phyloP scores from a whole-genome alignment of 2,113 vertebrate genomes.

The Vulpes ferrilata region DNA sequence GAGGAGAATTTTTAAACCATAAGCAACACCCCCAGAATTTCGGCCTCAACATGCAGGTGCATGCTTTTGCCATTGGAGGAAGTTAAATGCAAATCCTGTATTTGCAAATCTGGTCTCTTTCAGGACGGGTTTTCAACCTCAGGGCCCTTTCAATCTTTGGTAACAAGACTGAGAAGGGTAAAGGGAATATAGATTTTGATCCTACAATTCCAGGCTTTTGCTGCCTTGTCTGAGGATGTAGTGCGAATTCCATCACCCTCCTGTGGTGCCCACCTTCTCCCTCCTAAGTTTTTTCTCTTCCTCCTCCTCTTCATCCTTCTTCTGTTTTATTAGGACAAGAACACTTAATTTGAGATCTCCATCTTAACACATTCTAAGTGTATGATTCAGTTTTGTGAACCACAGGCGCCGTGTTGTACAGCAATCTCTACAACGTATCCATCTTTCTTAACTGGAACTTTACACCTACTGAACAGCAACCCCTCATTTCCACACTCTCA shows the following conservation, averaged over 20 bases:
- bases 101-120: background rate
- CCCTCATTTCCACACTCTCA: background rate
- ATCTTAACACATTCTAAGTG: background rate
- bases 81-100: background rate
- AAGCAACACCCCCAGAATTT: background rate
- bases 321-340: background rate
- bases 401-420: background rate
- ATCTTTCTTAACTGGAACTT: background rate
- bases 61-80: background rate
- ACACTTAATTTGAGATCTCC: background rate
- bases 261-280: background rate
- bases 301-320: background rate
- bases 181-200: background rate
- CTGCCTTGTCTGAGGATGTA: background rate
- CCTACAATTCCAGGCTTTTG: background rate
- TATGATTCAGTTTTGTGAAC: background rate
- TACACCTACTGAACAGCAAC: background rate
- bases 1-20: background rate
- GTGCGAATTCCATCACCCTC: background rate
- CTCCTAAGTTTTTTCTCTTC: background rate
- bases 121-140: background rate
- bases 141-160: background rate
- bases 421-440: background rate
- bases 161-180: background rate
- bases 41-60: no score